Percentiles rank a stretch among this genome's conserved stretches.
Evolutionary conservation across 2,888 invertebrate species (phyloP).

Genomic region (Drosophila neutralis): DNA sequence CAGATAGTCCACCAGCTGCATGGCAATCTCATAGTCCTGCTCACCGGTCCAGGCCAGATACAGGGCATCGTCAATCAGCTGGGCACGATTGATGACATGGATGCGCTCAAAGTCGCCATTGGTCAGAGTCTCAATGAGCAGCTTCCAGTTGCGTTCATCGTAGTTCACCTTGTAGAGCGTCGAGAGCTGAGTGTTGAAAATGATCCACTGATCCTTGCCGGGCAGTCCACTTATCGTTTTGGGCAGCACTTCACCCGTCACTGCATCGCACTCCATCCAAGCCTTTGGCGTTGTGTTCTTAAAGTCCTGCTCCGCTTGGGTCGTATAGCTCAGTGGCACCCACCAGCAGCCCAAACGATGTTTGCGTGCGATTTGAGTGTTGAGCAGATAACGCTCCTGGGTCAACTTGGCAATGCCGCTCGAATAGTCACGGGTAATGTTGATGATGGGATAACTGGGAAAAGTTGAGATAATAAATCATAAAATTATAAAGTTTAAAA

Average conservation of each 20-base stretch:
- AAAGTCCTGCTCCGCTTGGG: slow-evolving; percentile 85
- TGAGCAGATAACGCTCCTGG: slow-evolving; percentile 86
- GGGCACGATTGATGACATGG: slow-evolving; percentile 90
- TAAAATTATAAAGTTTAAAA: not conserved
- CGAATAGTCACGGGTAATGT: slow-evolving; percentile 87
- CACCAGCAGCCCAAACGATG: slow-evolving; percentile 86
- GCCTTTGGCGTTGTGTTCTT: slow-evolving; percentile 85
- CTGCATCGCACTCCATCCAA: slow-evolving; percentile 86
- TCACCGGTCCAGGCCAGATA: slow-evolving; percentile 88
- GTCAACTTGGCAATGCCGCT: slow-evolving; percentile 86
- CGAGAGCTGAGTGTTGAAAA: slow-evolving; percentile 90
- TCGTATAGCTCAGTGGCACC: slow-evolving; percentile 88
- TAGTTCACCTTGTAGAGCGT: slow-evolving; percentile 91
- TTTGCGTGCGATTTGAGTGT: slow-evolving; percentile 70
- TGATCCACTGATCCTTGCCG: slow-evolving; percentile 87
- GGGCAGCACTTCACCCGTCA: slow-evolving; percentile 54
- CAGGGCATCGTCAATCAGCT: slow-evolving; percentile 92
- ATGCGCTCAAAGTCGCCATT: slow-evolving; percentile 86
- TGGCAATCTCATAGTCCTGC: slow-evolving; percentile 88
- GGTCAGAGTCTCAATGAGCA: slow-evolving; percentile 87
- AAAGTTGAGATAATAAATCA: not conserved
- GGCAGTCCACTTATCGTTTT: slow-evolving; percentile 84
- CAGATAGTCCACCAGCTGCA: slow-evolving; percentile 86
- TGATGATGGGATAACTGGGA: slow-evolving; percentile 89
- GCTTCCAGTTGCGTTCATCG: slow-evolving; percentile 90